phyloP scores from a whole-genome alignment of 2,888 invertebrate species.

The Xiphydria camelus region DNA sequence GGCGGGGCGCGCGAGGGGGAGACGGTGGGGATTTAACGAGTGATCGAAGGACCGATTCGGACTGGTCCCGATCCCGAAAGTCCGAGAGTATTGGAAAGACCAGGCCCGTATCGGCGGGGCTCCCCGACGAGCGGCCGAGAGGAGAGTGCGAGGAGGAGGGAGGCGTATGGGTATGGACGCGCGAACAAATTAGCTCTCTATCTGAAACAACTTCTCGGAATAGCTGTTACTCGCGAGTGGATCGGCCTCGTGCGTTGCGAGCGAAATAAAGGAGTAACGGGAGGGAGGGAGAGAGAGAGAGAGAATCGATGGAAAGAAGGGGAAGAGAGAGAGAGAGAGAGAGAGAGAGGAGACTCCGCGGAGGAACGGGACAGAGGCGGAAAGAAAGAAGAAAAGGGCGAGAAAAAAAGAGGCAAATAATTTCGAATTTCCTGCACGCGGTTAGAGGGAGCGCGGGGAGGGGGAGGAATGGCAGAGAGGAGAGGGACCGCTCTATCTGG shows the following conservation, averaged over 20 bases:
- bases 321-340: conserved; percentile 23
- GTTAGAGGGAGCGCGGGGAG: neutral
- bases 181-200: conserved; percentile 56
- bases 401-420: conserved; percentile 25
- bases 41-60: too few relatives aligned
- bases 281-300: conserved; percentile 26
- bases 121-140: too few relatives aligned
- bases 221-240: conserved; percentile 51
- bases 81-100: too few relatives aligned
- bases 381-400: conserved; percentile 4
- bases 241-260: conserved; percentile 28
- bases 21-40: too few relatives aligned
- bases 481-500: conserved; percentile 13
- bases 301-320: conserved; percentile 24
- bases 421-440: conserved; percentile 44
- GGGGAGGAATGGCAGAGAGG: neutral
- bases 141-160: neutral
- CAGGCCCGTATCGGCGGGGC: too few relatives aligned
- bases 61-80: too few relatives aligned
- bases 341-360: conserved; percentile 18
- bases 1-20: too few relatives aligned
- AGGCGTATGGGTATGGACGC: conserved; percentile 29
- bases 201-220: conserved; percentile 56
- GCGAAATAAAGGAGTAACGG: too few relatives aligned
- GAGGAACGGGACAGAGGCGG: conserved; percentile 11